Percentiles rank a stretch among this genome's conserved stretches.
phyloP scores from a whole-genome alignment of 2,797 vertebrate genomes.

The Bufotes viridis region DNA sequence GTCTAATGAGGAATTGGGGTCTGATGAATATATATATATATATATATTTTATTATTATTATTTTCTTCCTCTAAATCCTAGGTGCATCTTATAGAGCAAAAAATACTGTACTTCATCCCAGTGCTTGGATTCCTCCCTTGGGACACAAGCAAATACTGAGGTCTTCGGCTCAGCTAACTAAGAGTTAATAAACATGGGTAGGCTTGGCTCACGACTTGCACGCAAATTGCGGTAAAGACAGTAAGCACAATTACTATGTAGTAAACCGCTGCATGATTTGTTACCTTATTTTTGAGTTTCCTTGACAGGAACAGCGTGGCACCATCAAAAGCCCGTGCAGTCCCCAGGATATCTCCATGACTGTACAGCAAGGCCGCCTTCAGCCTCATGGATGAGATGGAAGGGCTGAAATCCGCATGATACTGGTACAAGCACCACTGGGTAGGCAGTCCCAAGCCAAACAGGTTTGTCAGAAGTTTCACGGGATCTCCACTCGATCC shows the following conservation, averaged over 20 bases:
- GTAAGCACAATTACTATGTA: background rate
- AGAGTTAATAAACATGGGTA: background rate
- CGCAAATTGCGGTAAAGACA: background rate
- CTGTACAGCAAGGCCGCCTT: constrained; percentile 62
- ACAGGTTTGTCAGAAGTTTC: constrained; percentile 65
- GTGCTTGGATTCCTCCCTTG: too few relatives aligned
- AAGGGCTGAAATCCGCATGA: constrained; percentile 53
- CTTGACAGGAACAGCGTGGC: constrained; percentile 66
- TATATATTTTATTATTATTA: too few relatives aligned
- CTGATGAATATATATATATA: too few relatives aligned
- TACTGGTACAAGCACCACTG: constrained; percentile 67
- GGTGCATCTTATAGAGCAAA: too few relatives aligned
- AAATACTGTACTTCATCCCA: too few relatives aligned
- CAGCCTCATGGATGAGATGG: constrained; percentile 64
- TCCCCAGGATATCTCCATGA: constrained; percentile 59
- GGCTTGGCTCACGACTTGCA: background rate
- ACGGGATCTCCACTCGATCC: constrained; percentile 68
- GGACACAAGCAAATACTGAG: too few relatives aligned
- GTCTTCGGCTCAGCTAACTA: background rate
- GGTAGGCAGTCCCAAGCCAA: constrained; percentile 55
- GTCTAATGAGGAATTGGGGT: too few relatives aligned
- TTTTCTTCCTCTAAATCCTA: too few relatives aligned
- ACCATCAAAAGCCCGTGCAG: constrained; percentile 67
- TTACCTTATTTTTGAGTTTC: constrained; percentile 68
- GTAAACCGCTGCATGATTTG: background rate